Base-by-base conservation (phyloP, 2,888 invertebrate genomes). In the Trichopoda pennipes region DNA sequence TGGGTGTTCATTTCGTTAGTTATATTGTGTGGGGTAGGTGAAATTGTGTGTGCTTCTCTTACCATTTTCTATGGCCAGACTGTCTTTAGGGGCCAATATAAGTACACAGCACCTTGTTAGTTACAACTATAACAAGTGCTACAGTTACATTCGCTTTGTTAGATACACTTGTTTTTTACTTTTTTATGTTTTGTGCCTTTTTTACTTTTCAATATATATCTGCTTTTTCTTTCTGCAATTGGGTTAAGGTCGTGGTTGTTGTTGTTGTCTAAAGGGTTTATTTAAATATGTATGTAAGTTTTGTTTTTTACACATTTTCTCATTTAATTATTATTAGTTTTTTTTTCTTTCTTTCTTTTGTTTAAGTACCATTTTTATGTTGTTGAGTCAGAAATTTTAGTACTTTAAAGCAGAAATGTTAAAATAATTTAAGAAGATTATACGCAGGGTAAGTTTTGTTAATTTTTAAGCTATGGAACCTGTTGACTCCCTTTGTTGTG, bases 241-340 rank as follows among this genome's bases (percentile, higher is more conserved):
- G 73, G 84, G 84, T 84, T 84, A 84, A 84, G 84, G 84, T 81
- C 84, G 78, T 63, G 61, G 35, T 79, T 72, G 12, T 14, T 4
- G 10, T 47, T 69, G 53, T 49, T 32, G 58, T n/a, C 19, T n/a
- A 23, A 3, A 28, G 49, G 28, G 16, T 32, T 17, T 1, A 38
- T 42, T 23, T 42, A 10, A 19, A 19, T 49, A 19, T 49, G 17
- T 47, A 2, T 28, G 14, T 53, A 17, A 38, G 9, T 38, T 12
- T 38, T 32, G 3, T 32, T 32, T n/a, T 23, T 42, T 75, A 1
- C 28, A 21, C 16, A 23, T 66, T 73, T 60, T 68, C 32, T 58
- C 42, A 42, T 47, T 60, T 73, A 47, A 55, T 38, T 55, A 28
- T 72, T 53, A 28, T 2, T 60, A 1, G 16, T 49, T 47, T 49